A percentile compares a stretch with the other conserved stretches of the same genome.
phyloP scores from a whole-genome alignment of 2,888 invertebrate genomes.

The Ypsolopha scabrella region DNA sequence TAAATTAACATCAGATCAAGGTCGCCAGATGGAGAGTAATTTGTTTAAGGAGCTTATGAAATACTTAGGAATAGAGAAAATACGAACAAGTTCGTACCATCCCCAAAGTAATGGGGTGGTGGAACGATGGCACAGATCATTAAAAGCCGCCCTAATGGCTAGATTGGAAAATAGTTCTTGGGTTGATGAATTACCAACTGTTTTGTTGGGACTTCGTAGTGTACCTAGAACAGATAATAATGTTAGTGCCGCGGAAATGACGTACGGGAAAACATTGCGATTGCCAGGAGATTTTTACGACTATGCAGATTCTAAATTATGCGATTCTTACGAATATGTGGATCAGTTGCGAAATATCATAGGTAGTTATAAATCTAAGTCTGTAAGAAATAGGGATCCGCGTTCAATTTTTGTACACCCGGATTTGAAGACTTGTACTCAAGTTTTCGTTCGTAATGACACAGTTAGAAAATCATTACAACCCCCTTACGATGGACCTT shows the following conservation, averaged over 20 bases:
- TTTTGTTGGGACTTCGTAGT: conserved; percentile 17
- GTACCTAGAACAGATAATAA: conserved; percentile 8
- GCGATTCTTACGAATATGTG: background rate
- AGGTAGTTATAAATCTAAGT: conserved; percentile 1
- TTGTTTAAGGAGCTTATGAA: background rate
- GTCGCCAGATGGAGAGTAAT: conserved; percentile 19
- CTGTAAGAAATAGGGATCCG: background rate
- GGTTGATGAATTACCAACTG: conserved; percentile 22
- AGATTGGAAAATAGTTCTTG: conserved; percentile 6
- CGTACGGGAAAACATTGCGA: conserved; percentile 10
- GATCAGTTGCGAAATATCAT: too few species aligned
- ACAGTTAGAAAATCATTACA: conserved; percentile 13
- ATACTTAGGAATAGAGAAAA: background rate
- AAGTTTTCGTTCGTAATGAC: conserved; percentile 18
- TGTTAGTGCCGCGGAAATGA: conserved; percentile 9
- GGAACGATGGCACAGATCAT: conserved; percentile 2
- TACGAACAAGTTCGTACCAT: conserved; percentile 3
- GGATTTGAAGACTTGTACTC: conserved; percentile 9
- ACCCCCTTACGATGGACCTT: conserved; percentile 14
- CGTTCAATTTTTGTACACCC: conserved; percentile 1
- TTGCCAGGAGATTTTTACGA: conserved; percentile 13
- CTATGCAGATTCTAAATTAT: background rate
- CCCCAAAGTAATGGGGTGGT: too few species aligned
- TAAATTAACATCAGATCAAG: conserved; percentile 13
- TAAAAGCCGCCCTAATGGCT: conserved; percentile 4